Evolutionary conservation across 2,888 invertebrate species (phyloP), one percentile per base, ranked within the genome.

Genomic region (Dugesia japonica): DNA sequence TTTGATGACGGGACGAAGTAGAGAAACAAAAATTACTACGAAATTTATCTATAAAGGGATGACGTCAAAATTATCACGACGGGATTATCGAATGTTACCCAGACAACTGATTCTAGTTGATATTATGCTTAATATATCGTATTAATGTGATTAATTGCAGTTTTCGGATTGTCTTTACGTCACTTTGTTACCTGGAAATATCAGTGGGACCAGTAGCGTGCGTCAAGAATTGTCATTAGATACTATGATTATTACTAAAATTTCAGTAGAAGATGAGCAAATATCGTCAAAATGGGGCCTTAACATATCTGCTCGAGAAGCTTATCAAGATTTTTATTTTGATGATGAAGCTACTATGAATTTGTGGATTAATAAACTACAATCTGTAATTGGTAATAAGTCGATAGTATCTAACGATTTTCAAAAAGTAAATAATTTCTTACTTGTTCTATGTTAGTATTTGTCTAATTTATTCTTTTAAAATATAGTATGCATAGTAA

Each of bases 301-400:
- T n/a, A 56, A 56, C 17, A 56, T 56, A 56, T 56, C 7, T 56
- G n/a, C 56, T n/a, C 56, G 56, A 56, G 56, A 56, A 56, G 56
- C 56, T n/a, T 7, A 13, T 56, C 56, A 56, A 56, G 56, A 56
- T 23, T 56, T 56, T 23, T 56, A 20, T 23, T 56, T 56, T 56
- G 56, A 56, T 4, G 56, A 56, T 23, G 56, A 56, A 56, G 23
- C 4, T 9, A 56, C n/a, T 4, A 56, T 56, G 56, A 56, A 56
- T 56, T 20, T 23, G 7, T 56, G 56, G 56, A n/a, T 56, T n/a
- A 13, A 4, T 23, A 56, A 56, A 56, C 56, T 56, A 1, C 56
- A 56, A 23, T 56, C 56, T n/a, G 56, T 23, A n/a, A 56, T 56
- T 20, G 56, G 56, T 20, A n/a, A 56, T 13, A 56, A 20, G 56